A percentile compares a stretch with the other conserved stretches of the same genome.
Evolutionary conservation across 2,113 vertebrate species (phyloP).

Genomic region (Dryoscopus gambensis): DNA sequence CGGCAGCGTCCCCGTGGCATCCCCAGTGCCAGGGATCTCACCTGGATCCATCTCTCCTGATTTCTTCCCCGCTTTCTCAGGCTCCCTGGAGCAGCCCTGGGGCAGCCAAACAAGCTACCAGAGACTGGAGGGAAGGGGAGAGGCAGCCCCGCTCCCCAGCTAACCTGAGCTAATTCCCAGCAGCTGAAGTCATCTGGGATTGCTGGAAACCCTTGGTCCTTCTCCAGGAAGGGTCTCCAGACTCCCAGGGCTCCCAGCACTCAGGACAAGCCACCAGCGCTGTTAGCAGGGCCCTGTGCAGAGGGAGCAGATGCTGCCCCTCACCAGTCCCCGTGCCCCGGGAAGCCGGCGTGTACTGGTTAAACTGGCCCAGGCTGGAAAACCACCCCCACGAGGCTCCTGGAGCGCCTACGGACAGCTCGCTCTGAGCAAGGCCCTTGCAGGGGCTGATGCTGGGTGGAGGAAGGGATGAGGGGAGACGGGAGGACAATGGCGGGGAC

Average conservation of each 20-base stretch:
- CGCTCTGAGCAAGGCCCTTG: fast-evolving
- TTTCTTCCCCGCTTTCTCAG: not conserved
- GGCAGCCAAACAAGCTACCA: not conserved
- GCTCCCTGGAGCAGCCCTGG: not conserved
- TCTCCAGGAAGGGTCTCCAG: not conserved
- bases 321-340: fast-evolving
- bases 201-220: not conserved
- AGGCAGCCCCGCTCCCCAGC: not conserved
- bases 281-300: fast-evolving
- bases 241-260: not conserved
- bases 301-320: fast-evolving
- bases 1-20: fast-evolving
- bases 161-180: not conserved
- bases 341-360: not conserved
- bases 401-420: not conserved
- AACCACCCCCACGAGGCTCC: fast-evolving
- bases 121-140: not conserved
- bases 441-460: not conserved
- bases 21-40: not conserved
- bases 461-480: not conserved
- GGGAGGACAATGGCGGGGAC: fast-evolving
- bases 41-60: not conserved
- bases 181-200: not conserved
- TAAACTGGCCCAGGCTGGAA: not conserved
- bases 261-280: not conserved